Evolutionary conservation across 1,140 invertebrate species (phyloP), one percentile per base, ranked within the genome.

Genomic region (Drepana arcuata): DNA sequence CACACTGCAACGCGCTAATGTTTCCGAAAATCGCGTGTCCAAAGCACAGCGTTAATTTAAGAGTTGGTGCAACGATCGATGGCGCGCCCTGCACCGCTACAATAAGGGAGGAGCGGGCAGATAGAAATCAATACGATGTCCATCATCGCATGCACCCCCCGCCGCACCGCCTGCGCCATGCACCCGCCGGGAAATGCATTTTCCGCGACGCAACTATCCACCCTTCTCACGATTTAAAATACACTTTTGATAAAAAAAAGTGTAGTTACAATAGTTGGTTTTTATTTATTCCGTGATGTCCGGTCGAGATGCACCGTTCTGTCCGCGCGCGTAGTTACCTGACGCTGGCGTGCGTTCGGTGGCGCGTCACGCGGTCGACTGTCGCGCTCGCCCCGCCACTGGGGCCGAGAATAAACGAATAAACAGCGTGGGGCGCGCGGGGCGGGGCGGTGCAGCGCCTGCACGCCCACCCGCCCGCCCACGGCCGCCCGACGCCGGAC

Each of bases 111-210:
- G 70, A 71, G 77, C 70, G 72, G 77, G 53, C 77, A 79, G 80
- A 82, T 82, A 79, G 75, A 82, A 82, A 83, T 83, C 80, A 78
- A 83, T 82, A 82, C 80, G 75, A 72, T 82, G 75, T 79, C 80
- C 78, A 73, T 80, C 77, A 77, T 67, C 59, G 66, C 65, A 58
- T 78, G 69, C 69, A 72, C 65, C 58, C 60, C 40, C 55, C 41
- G 46, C 45, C 63, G 31, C 34, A 40, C 60, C 68, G 60, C 72
- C 68, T 69, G 65, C 72, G 70, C 66, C 53, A 63, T 74, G 71
- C 71, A 75, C 71, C 57, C 64, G 31, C 34, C 48, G 69, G 70
- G 58, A 77, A 77, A 73, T 80, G 75, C 75, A 79, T 74, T 79
- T 72, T 68, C 64, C 62, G 53, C 65, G 49, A 56, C 54, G 35